Evolutionary conservation across 1,140 invertebrate genomes (phyloP), one percentile per base, ranked within the genome.

Genomic region (Cepaea nemoralis): DNA sequence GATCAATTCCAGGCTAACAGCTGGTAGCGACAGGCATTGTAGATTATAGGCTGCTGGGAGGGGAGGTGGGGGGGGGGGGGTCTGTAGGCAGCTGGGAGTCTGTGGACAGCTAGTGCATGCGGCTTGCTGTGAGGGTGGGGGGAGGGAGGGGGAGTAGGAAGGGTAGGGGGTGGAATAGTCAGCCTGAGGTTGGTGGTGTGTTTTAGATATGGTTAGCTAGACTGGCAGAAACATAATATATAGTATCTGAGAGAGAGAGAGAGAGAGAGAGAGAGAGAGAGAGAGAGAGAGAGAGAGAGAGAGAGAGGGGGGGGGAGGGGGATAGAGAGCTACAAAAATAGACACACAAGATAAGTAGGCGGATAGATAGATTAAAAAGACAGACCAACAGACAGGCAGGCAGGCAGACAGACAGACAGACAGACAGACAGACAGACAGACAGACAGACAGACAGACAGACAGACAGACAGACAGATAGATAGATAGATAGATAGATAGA

Each of bases 401-500:
- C n/a, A n/a, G n/a, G 6, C 24, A 69, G 66, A 69, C 24, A 69
- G 66, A 69, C 31, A 69, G 66, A 39, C n/a, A 69, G 66, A 69
- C n/a, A 69, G 66, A 69, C 37, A 69, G 66, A 69, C 37, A 69
- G 66, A 69, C 37, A 69, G 66, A 69, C 37, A 69, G 66, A 69
- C 37, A 69, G 66, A 69, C 35, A 69, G 66, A 69, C 35, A 69
- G 66, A 69, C 35, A 69, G 66, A 69, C 35, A 69, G 66, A 69
- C 35, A 69, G 66, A 69, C 35, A 69, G 66, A 69, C 35, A 69
- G 66, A 69, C 35, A 69, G 66, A 69, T 69, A 69, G 66, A 69
- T 69, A 69, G 66, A 69, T 69, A 69, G 66, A 69, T 69, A 69
- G 66, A 69, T 69, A 69, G 66, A 69, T 69, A 69, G 66, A 33